Base-by-base conservation (phyloP, 1,140 invertebrate genomes). In the Eumeta japonica region DNA sequence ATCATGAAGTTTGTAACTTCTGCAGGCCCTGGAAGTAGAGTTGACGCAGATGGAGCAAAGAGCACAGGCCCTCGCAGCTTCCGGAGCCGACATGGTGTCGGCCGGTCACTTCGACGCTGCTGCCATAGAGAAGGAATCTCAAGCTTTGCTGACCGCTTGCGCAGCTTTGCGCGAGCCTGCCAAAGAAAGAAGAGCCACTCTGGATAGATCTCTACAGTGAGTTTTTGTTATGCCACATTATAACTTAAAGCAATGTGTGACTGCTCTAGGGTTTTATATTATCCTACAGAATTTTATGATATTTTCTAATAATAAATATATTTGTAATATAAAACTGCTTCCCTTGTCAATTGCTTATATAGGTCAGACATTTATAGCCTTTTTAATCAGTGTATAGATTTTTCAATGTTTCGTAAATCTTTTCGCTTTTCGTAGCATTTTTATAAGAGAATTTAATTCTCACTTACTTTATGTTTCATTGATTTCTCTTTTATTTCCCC, bases 41-140 rank as follows among this genome's bases (percentile, higher is more conserved):
- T 80, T 95, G 35, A 7, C 20, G 20, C 20, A 24, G n/a, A 30
- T 30, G 28, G 35, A 46, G 28, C 79, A 82, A 34, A 87, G 88
- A 50, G 81, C 93, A 2, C 79, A 81, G 15, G 87, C 91, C 46
- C 75, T 95, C 10, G 82, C 85, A 1, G 78, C 80, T n/a, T 79
- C 84, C 41, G 94, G 92, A 10, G 82, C 90, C 44, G 87, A 94
- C 59, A 89, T 98, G 85, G 90, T 87, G 1, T 85, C 92, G 19
- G 89, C 92, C 43, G 92, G 90, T 12, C 94, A 98, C 74, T 97
- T 97, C 68, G 93, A 97, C 78, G 87, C 88, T 2, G 83, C 82
- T 9, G 88, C 88, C 48, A 96, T 98, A 44, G 75, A 88, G 44
- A 82, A 86, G 33, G 83, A 87, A 45, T 89, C 89, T 46, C 79